Conservation (phyloP, 2,797 vertebrate species). For the Borostomias antarcticus region DNA sequence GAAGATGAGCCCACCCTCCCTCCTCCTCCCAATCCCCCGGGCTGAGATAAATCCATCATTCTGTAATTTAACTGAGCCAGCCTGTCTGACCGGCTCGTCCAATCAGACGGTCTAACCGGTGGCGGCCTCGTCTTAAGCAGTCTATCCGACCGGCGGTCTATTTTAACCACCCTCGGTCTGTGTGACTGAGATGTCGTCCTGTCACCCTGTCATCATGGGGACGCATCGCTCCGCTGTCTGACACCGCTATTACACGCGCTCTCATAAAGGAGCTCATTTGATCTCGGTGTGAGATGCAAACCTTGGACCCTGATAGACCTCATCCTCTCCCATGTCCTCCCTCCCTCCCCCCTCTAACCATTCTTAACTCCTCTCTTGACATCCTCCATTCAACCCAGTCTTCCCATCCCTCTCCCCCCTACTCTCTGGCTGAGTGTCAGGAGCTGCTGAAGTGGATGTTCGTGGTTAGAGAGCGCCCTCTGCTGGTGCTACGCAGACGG, state of each 20-base stretch:
- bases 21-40: constrained; percentile 15
- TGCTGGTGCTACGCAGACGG: background rate
- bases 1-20: background rate
- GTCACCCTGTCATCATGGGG: background rate
- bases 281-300: background rate
- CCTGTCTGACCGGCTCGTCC: no score
- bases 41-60: constrained; percentile 2
- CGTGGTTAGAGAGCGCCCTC: background rate
- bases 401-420: background rate
- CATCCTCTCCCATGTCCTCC: background rate
- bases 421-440: background rate
- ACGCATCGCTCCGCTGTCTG: background rate
- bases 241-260: background rate
- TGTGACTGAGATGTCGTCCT: background rate
- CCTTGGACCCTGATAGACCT: background rate
- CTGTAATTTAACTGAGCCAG: constrained; percentile 34
- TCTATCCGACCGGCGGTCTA: background rate
- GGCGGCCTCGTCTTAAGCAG: no score
- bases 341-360: background rate
- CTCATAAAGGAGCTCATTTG: background rate
- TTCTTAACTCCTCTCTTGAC: background rate
- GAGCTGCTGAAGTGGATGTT: background rate
- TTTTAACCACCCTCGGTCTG: background rate
- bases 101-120: constrained; percentile 6
- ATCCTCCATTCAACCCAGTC: background rate